These are phyloP conservation scores for Hiodon alosoides DNA, from an alignment of 2,113 vertebrate species.

Conservation along the genomic window DNA sequence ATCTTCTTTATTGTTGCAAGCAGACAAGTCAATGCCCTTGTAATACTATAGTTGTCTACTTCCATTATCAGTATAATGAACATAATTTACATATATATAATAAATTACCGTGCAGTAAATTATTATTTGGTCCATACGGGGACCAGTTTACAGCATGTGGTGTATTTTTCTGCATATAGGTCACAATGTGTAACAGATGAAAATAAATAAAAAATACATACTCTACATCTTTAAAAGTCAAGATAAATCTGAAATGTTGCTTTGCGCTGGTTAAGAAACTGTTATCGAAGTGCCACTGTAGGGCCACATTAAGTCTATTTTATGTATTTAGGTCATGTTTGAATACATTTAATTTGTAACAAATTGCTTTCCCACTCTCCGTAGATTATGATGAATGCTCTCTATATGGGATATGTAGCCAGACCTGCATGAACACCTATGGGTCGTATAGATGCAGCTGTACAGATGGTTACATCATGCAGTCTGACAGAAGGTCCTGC, in stretches of 20 bases:
- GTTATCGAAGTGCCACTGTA: slow-evolving; percentile 32
- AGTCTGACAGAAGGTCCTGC: slow-evolving; percentile 74
- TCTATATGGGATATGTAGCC: slow-evolving; percentile 71
- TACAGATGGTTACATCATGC: slow-evolving; percentile 73
- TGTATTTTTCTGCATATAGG: too few relatives aligned
- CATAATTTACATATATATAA: too few relatives aligned
- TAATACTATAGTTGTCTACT: neutral
- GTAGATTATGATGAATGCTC: slow-evolving; percentile 77
- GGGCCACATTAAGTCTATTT: slow-evolving; percentile 58
- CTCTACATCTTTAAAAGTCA: too few relatives aligned
- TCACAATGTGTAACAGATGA: too few relatives aligned
- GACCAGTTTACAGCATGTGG: too few relatives aligned
- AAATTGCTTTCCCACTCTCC: slow-evolving; percentile 28
- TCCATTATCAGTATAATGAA: too few relatives aligned
- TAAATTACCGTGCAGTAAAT: too few relatives aligned
- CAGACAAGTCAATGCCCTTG: too few relatives aligned
- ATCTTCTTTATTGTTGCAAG: neutral
- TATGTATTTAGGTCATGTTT: slow-evolving; percentile 56
- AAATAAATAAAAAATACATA: too few relatives aligned
- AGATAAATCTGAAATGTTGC: too few relatives aligned
- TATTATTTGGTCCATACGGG: too few relatives aligned
- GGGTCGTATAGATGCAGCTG: slow-evolving; percentile 75
- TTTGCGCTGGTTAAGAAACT: slow-evolving; percentile 31
- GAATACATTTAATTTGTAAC: slow-evolving; percentile 17
- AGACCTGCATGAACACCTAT: slow-evolving; percentile 68